Percentiles rank a stretch among this genome's conserved stretches.
Conservation (phyloP, 2,797 vertebrate genomes). For the Leuciscus waleckii region DNA sequence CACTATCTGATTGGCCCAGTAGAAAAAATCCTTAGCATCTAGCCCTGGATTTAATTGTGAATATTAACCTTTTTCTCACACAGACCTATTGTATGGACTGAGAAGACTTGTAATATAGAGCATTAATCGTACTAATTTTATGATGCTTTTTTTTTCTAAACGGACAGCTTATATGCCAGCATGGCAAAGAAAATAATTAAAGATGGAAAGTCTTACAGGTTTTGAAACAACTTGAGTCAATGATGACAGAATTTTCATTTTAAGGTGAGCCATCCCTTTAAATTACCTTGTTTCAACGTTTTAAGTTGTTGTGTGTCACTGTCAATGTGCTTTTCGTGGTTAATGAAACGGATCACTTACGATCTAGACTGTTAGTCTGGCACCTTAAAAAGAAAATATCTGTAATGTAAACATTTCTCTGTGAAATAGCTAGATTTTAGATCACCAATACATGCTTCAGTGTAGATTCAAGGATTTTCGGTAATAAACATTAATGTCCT, state of each 20-base stretch:
- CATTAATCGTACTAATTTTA: background rate
- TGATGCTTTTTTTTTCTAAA: background rate
- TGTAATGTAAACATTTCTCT: background rate
- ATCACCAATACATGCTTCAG: background rate
- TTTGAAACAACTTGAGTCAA: background rate
- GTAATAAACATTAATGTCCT: background rate
- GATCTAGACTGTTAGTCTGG: background rate
- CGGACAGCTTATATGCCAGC: background rate
- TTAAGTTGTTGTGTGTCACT: background rate
- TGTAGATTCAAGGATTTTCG: background rate
- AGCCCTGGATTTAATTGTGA: background rate
- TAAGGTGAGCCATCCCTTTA: background rate
- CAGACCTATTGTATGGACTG: background rate
- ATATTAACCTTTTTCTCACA: background rate
- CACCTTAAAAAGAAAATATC: background rate
- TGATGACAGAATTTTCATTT: background rate
- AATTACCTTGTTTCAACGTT: background rate
- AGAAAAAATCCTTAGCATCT: background rate
- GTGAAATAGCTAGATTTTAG: background rate
- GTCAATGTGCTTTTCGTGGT: background rate
- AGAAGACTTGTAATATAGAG: background rate
- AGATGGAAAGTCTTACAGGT: background rate
- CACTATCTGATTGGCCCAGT: background rate
- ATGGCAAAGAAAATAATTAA: background rate
- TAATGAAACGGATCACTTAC: background rate